Evolutionary conservation across 2,888 invertebrate genomes (phyloP).

Genomic region (Cryptosula pallasiana): DNA sequence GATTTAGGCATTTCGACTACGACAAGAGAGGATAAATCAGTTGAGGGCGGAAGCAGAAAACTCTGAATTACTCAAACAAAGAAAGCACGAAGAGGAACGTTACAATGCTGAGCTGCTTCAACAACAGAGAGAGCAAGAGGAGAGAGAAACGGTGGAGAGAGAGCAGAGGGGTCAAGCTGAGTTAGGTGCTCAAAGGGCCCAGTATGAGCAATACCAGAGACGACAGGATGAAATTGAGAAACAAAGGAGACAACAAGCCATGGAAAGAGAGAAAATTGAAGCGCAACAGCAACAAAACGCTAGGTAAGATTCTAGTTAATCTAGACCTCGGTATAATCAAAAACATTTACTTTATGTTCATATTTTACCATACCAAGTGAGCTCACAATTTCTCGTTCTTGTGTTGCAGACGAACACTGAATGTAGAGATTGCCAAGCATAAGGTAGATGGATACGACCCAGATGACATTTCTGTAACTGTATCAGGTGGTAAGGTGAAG

Average conservation of each 20-base stretch:
- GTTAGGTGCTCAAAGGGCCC: not conserved
- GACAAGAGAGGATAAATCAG: too few species aligned
- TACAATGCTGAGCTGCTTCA: too few species aligned
- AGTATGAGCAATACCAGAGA: not conserved
- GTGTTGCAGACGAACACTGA: not conserved
- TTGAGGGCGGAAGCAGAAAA: too few species aligned
- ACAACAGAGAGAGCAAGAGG: too few species aligned
- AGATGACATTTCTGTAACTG: not conserved
- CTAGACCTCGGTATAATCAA: too few species aligned
- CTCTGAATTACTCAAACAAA: too few species aligned
- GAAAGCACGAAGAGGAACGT: too few species aligned
- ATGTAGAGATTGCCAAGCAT: not conserved
- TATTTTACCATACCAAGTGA: not conserved
- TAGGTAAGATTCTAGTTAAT: not conserved
- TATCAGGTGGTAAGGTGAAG: not conserved
- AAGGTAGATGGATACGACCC: constrained; percentile 6
- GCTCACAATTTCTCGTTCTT: not conserved
- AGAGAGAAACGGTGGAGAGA: not conserved
- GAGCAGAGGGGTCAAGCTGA: not conserved
- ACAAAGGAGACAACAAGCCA: not conserved
- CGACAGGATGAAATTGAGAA: not conserved
- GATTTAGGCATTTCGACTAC: too few species aligned
- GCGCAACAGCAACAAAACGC: not conserved
- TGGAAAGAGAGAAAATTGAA: not conserved
- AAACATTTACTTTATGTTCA: too few species aligned